Evolutionary conservation across 2,113 vertebrate genomes (phyloP), one percentile per base, ranked within the genome.

Genomic region (Calyptomena viridis): DNA sequence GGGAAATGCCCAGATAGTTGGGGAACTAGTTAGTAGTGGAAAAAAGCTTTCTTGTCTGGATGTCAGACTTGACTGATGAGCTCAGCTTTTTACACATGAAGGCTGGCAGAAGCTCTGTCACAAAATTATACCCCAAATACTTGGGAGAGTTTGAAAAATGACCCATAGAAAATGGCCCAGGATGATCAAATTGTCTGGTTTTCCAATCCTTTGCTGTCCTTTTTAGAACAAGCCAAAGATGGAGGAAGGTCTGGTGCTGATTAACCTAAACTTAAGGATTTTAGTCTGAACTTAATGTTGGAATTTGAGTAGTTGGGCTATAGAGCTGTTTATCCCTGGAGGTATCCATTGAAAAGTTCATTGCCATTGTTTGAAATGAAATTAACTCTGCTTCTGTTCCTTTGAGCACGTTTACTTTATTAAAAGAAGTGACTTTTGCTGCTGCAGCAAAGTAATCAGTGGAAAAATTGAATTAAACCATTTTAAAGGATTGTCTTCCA

Each of bases 321-420:
- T 74, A 79, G 58, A 85, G 68, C 71, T 95, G 87, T 95, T 95
- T 94, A 91, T 76, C 87, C 94, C 91, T 83, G 87, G 87, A 94
- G 95, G 84, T 90, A 87, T 69, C 87, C 30, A 5, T 69, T 94
- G 81, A 91, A 95, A 94, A 95, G 44, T 73, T 95, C 73, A 71
- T 85, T 95, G 74, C 58, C 19, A 93, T 94, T 96, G 93, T 89
- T 94, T 63, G 71, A 58, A 96, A 55, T 47, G 23, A 46, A 83
- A 69, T 85, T 83, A 73, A 89, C 55, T 92, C 62, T 83, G 49
- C 44, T 58, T 77, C 35, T 80, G 68, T 74, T 86, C 90, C 85
- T 55, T 64, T 50, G 44, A 62, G 15, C 90, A 58, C 53, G n/a
- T 72, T 31, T 44, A 66, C 28, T 89, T 93, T 93, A 93, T 95